Evolutionary conservation across 2,797 vertebrate genomes (phyloP).

Genomic region (Anguilla obscura): DNA sequence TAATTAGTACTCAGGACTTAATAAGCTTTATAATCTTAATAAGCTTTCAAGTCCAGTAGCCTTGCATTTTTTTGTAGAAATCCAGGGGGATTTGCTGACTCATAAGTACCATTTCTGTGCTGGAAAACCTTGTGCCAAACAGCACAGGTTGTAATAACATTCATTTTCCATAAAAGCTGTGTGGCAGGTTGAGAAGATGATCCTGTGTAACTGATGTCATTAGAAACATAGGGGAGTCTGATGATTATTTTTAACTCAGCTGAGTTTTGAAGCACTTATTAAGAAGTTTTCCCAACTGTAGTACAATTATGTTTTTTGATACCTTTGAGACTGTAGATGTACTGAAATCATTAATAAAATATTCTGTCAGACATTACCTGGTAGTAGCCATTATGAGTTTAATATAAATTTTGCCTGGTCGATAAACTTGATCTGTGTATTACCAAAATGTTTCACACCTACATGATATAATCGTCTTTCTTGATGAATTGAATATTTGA

Average conservation of each 20-base stretch:
- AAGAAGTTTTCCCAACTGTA: conserved; percentile 57
- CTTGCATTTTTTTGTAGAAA: background rate
- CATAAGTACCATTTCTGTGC: background rate
- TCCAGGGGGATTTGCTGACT: background rate
- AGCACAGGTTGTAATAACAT: background rate
- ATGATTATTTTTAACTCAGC: conserved; percentile 73
- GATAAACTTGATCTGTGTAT: background rate
- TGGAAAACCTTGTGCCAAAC: background rate
- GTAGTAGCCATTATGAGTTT: background rate
- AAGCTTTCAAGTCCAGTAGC: background rate
- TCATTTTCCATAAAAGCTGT: background rate
- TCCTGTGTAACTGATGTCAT: conserved; percentile 98
- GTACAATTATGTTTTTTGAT: conserved; percentile 78
- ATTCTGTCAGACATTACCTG: conserved; percentile 52
- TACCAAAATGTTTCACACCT: background rate
- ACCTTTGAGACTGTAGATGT: conserved; percentile 65
- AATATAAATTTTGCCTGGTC: too few relatives aligned
- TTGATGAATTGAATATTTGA: background rate
- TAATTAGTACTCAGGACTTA: background rate
- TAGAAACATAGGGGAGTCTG: conserved; percentile 86
- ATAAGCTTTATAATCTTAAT: background rate
- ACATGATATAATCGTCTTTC: background rate
- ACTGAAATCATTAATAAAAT: conserved; percentile 73
- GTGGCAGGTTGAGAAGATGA: conserved; percentile 88
- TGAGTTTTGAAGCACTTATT: conserved; percentile 61